Evolutionary conservation across 2,888 invertebrate genomes (phyloP), one percentile per base, ranked within the genome.

Genomic region (Mamestra brassicae): DNA sequence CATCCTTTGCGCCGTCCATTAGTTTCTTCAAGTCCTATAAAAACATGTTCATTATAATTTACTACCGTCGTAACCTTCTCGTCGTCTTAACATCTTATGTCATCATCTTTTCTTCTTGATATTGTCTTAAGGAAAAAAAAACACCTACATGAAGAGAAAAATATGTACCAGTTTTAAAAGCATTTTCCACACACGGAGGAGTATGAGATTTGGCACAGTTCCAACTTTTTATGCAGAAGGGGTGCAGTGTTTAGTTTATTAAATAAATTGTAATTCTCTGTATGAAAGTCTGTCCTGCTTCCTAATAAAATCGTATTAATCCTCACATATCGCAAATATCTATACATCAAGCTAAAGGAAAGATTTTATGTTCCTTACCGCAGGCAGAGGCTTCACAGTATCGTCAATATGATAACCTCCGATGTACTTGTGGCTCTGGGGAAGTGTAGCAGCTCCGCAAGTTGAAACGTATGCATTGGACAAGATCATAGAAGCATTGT

Each of bases 1-100:
- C 97, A 66, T 96, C 68, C 72, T 92, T 92, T 0, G 97, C 90
- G 5, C 87, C 87, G 66, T 96, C 94, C 87, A 97, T 88, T 17
- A 95, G 89, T 68, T 92, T 91, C 85, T 96, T 87, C 4, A 97
- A 80, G 63, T 95, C 91, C 95, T 95, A 79, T 38, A 78, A 71
- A 63, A 63, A 55, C 11, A 55, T 17, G 13, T 47, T 15, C 5
- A 3, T 62, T 45, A 13, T 45, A 6, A 6, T 61, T 2, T 4
- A 36, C 36, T 3, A 57, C 11, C 11, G 11, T 13, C 2, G 1
- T 34, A 13, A 5, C 5, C 55, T 34, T n/a, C n/a, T n/a, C n/a
- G 26, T 13, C 5, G 13, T 57, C 34, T 26, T 26, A 26, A 26
- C 4, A 57, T 34, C 55, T 4, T 34, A 34, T 57, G 8, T 54